Evolutionary conservation across 2,797 vertebrate genomes (phyloP).

Genomic region (Gymnopithys bicolor): DNA sequence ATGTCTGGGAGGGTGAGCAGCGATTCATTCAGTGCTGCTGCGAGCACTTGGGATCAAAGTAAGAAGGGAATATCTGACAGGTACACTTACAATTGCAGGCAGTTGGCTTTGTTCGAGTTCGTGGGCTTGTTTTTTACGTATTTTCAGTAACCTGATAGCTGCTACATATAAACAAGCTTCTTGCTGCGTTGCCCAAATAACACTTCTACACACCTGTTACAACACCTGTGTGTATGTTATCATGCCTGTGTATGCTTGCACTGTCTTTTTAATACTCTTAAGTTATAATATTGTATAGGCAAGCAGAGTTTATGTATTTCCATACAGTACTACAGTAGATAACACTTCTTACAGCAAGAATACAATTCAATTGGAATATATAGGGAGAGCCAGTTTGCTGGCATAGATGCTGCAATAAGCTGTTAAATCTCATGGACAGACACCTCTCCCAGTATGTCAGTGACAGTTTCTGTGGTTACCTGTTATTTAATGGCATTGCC

Average conservation of each 20-base stretch:
- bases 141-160: not conserved
- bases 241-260: not conserved
- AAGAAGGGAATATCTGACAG: not conserved
- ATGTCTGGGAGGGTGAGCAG: not conserved
- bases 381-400: not conserved
- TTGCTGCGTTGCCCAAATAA: not conserved
- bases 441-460: not conserved
- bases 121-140: not conserved
- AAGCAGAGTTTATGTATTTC: not conserved
- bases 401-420: not conserved
- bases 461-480: rapidly evolving
- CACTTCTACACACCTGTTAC: not conserved
- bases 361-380: not conserved
- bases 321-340: rapidly evolving
- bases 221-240: rapidly evolving
- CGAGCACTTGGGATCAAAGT: not conserved
- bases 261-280: not conserved
- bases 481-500: not conserved
- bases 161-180: rapidly evolving
- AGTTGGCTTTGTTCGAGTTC: not conserved
- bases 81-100: not conserved
- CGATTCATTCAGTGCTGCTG: not conserved
- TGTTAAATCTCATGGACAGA: not conserved
- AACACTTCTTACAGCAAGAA: not conserved
- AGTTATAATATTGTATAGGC: not conserved